Evolutionary conservation across 92 coral and sea anemone genomes (phyloP), one percentile per base, ranked within the genome.

Genomic region (Virgularia gustaviana): DNA sequence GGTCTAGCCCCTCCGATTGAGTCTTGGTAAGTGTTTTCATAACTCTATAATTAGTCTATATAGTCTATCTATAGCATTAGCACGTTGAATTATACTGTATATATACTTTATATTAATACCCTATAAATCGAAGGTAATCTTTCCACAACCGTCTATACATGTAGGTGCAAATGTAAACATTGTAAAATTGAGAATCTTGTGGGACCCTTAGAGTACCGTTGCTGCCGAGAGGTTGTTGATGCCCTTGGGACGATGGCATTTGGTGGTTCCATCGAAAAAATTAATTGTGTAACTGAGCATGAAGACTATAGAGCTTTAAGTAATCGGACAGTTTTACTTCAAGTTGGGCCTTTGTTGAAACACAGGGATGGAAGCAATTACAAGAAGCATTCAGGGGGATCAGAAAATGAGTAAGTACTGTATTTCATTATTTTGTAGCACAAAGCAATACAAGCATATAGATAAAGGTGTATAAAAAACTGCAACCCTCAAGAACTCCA

Each of bases 1-100:
- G 81, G 73, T 56, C 75, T 76, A 19, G 44, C 81, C 10, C 64
- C 73, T 33, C 30, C 49, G 24, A 58, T 64, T 11, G 57, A 64
- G 15, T 64, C 65, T 16, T 65, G 65, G 81, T 63, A 61, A 27
- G 81, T 76, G 7, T 6, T 8, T n/a, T n/a, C n/a, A n/a, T n/a
- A n/a, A n/a, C n/a, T 54, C 51, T 43, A 43, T 41, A 41, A 41
- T 13, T n/a, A n/a, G n/a, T n/a, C n/a, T n/a, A n/a, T n/a, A n/a
- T n/a, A n/a, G n/a, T n/a, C n/a, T n/a, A n/a, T n/a, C n/a, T n/a
- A n/a, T n/a, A n/a, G n/a, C n/a, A n/a, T n/a, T n/a, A n/a, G n/a
- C n/a, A n/a, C n/a, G 13, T 43, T 16, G 51, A 43, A 2, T 13
- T 43, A 43, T 22, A 13, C n/a, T 43, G n/a, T 16, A 43, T 43